A percentile compares a stretch with the other conserved stretches of the same genome.
Evolutionary conservation across 2,888 invertebrate species (phyloP).

Genomic region (Merodon equestris): DNA sequence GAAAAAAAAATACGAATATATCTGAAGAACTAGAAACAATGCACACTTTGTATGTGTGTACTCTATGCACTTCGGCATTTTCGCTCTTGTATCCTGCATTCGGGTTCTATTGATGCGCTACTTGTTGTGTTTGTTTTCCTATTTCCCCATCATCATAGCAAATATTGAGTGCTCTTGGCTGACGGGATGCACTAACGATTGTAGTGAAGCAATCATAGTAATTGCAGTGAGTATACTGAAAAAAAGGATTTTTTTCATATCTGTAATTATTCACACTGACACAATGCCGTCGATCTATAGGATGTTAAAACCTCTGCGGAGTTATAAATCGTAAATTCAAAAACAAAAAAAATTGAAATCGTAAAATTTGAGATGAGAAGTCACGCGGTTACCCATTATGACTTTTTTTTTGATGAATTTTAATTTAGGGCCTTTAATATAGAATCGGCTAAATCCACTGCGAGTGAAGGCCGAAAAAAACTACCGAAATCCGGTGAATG

Average conservation of each 20-base stretch:
- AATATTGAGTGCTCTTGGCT: slow-evolving; percentile 55
- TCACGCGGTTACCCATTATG: too few species aligned
- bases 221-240: slow-evolving; percentile 17
- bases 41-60: neutral
- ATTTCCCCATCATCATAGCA: slow-evolving; percentile 6
- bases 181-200: slow-evolving; percentile 29
- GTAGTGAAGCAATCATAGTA: slow-evolving; percentile 45
- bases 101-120: slow-evolving; percentile 10
- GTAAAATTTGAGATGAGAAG: neutral
- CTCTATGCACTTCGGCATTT: too few species aligned
- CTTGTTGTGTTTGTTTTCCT: neutral
- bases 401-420: too few species aligned
- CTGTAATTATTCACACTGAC: slow-evolving; percentile 26
- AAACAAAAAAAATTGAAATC: slow-evolving; percentile 12
- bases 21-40: slow-evolving; percentile 27
- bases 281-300: slow-evolving; percentile 23
- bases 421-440: too few species aligned
- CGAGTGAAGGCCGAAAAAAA: too few species aligned
- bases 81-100: too few species aligned
- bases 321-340: slow-evolving; percentile 32
- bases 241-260: slow-evolving; percentile 9
- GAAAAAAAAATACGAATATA: neutral
- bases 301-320: slow-evolving; percentile 3
- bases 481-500: too few species aligned
- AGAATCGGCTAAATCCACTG: too few species aligned